phyloP scores from a whole-genome alignment of 1,140 invertebrate genomes.

The Macrobrachium rosenbergii region DNA sequence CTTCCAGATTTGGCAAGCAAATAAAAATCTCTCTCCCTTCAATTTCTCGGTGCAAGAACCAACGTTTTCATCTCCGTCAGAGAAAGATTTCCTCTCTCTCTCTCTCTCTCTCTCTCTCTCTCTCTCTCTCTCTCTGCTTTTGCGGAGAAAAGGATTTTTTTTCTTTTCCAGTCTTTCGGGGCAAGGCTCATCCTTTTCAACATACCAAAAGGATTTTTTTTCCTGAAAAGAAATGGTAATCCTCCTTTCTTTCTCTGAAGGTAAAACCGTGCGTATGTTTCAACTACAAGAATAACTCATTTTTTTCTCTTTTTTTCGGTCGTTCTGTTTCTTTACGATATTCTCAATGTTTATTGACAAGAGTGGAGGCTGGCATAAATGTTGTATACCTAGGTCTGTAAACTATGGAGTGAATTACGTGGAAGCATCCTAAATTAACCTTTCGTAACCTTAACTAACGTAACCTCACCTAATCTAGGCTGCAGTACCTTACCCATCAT shows the following conservation, averaged over 20 bases:
- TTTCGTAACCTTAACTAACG: too few relatives aligned
- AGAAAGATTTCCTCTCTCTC: background rate
- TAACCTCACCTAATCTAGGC: too few relatives aligned
- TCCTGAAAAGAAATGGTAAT: background rate
- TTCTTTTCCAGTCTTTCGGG: background rate
- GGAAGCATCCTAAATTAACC: too few relatives aligned
- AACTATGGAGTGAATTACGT: too few relatives aligned
- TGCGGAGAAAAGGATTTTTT: background rate
- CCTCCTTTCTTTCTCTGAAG: background rate
- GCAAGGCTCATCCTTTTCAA: background rate
- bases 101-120: background rate
- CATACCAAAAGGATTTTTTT: background rate
- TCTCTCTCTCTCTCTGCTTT: background rate
- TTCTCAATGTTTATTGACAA: background rate
- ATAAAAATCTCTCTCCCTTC: conserved; percentile 4
- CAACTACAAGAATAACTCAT: too few relatives aligned
- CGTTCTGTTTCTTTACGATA: background rate
- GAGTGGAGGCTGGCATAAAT: too few relatives aligned
- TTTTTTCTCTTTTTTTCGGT: background rate
- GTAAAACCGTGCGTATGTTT: too few relatives aligned
- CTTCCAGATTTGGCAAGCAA: background rate
- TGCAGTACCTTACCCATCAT: too few relatives aligned
- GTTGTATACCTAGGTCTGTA: too few relatives aligned
- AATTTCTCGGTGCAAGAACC: background rate
- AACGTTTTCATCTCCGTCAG: background rate